Evolutionary conservation across 2,888 invertebrate species (phyloP).

Genomic region (Bombyx huttoni): DNA sequence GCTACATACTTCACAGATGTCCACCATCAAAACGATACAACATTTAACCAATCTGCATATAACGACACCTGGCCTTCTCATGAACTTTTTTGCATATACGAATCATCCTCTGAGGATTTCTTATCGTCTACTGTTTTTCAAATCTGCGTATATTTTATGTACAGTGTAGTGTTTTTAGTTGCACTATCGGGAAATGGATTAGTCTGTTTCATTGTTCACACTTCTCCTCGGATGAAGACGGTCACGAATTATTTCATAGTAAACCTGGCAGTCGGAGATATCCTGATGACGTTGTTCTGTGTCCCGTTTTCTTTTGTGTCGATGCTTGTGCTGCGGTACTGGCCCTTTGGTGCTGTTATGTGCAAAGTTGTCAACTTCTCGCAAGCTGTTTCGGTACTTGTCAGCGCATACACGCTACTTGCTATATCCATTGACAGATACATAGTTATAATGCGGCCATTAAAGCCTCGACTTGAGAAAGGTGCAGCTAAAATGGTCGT

Average conservation of each 20-base stretch:
- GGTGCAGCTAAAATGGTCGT: conserved; percentile 78
- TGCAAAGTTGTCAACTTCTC: conserved; percentile 88
- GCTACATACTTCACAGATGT: neutral
- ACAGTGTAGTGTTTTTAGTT: conserved; percentile 78
- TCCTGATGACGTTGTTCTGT: conserved; percentile 91
- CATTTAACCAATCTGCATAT: conserved; percentile 2
- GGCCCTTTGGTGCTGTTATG: conserved; percentile 89
- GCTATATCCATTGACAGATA: conserved; percentile 93
- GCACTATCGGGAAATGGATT: conserved; percentile 82
- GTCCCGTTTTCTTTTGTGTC: conserved; percentile 92
- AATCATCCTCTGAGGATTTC: conserved; percentile 29
- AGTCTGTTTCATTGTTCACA: conserved; percentile 89
- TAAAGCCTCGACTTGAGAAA: conserved; percentile 85
- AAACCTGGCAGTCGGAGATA: conserved; percentile 90
- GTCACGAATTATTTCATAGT: conserved; percentile 95
- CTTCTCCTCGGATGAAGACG: conserved; percentile 88
- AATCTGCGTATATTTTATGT: conserved; percentile 77
- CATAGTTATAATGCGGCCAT: conserved; percentile 90
- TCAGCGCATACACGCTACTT: conserved; percentile 91
- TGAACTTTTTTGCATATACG: conserved; percentile 7
- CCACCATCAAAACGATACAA: neutral
- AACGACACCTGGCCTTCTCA: conserved; percentile 37
- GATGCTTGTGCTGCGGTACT: conserved; percentile 83
- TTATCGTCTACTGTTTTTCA: conserved; percentile 71
- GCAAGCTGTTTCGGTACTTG: conserved; percentile 84